phyloP scores from a whole-genome alignment of 2,888 invertebrate genomes.

The Amitus sp. region DNA sequence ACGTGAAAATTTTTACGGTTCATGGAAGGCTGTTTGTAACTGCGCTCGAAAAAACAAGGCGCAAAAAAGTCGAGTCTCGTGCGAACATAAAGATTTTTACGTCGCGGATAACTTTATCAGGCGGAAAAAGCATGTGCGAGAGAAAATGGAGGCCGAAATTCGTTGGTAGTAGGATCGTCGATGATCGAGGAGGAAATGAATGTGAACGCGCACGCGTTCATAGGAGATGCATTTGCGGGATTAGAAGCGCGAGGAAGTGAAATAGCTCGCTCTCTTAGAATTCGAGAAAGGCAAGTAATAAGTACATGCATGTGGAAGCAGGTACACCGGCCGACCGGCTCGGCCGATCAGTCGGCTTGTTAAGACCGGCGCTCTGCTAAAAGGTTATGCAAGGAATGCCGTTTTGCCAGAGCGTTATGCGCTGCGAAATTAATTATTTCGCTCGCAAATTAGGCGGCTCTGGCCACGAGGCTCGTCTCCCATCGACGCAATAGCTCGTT shows the following conservation, averaged over 20 bases:
- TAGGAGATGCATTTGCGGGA: neutral
- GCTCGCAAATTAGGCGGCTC: slow-evolving; percentile 40
- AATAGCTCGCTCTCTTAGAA: slow-evolving; percentile 37
- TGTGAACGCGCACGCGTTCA: neutral
- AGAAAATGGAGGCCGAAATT: no score
- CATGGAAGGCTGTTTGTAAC: no score
- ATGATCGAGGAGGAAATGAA: neutral
- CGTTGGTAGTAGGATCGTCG: neutral
- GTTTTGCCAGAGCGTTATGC: slow-evolving; percentile 54
- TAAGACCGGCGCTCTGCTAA: slow-evolving; percentile 56
- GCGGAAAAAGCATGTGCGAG: no score
- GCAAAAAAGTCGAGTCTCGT: no score
- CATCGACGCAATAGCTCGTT: slow-evolving; percentile 29
- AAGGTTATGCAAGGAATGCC: slow-evolving; percentile 60
- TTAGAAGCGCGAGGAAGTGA: slow-evolving; percentile 26
- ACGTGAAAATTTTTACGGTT: no score
- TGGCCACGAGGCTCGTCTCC: slow-evolving; percentile 29
- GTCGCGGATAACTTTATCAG: no score
- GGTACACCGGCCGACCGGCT: slow-evolving; percentile 35
- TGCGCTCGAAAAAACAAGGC: no score
- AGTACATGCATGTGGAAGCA: slow-evolving; percentile 36
- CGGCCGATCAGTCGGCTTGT: slow-evolving; percentile 42
- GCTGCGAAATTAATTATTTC: slow-evolving; percentile 55
- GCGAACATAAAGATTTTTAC: no score
- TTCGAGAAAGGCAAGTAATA: slow-evolving; percentile 40